phyloP scores from a whole-genome alignment of 1,140 invertebrate genomes.

The Apis cerana region DNA sequence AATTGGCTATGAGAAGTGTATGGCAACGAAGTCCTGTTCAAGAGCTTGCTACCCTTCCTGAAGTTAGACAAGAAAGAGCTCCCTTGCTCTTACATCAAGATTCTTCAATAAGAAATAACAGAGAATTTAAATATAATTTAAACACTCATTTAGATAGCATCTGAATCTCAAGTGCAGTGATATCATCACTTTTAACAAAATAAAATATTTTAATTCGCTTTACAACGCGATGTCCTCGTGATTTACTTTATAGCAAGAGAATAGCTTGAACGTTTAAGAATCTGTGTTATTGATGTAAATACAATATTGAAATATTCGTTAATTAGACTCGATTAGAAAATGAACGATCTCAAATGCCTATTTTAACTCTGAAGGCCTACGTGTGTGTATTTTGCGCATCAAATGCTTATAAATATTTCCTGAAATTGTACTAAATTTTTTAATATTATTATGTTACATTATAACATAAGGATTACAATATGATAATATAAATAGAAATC shows the following conservation, averaged over 20 bases:
- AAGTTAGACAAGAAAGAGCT: constrained; percentile 77
- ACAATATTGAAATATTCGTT: constrained; percentile 21
- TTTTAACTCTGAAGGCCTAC: constrained; percentile 52
- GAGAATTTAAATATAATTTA: constrained; percentile 69
- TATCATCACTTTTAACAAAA: constrained; percentile 54
- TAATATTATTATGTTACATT: background rate
- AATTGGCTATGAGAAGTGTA: constrained; percentile 74
- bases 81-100: constrained; percentile 76
- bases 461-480: background rate
- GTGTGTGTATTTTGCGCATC: constrained; percentile 38
- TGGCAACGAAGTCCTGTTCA: constrained; percentile 78
- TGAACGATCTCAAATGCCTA: constrained; percentile 60
- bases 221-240: constrained; percentile 30
- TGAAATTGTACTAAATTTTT: background rate
- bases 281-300: constrained; percentile 46
- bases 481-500: background rate
- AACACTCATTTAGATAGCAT: constrained; percentile 54
- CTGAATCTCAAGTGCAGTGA: constrained; percentile 58
- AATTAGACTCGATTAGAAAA: constrained; percentile 5
- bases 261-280: constrained; percentile 33
- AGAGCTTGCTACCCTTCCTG: constrained; percentile 77
- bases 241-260: constrained; percentile 49
- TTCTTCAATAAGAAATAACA: constrained; percentile 73
- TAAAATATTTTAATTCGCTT: constrained; percentile 68
- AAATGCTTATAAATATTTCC: constrained; percentile 9